Evolutionary conservation across 2,888 invertebrate species (phyloP), one percentile per base, ranked within the genome.

Genomic region (Elgonia sp.): DNA sequence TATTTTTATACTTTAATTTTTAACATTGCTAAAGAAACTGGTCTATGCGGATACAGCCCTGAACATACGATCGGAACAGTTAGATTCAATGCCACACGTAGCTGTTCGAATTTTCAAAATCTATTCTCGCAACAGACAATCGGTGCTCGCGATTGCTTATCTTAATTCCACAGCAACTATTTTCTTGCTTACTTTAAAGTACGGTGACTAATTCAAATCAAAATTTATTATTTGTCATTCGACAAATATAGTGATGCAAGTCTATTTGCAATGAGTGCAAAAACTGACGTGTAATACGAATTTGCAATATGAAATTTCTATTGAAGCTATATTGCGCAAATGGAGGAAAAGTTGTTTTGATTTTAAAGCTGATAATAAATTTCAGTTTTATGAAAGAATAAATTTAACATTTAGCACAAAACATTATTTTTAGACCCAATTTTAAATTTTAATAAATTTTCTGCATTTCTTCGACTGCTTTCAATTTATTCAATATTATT

Each of bases 151-250:
- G 40, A 14, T 46, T 46, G 16, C 72, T 72, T 55, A 72, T 69
- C 69, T 69, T 29, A 16, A 69, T 50, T 16, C 37, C n/a, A 10
- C 14, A 50, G 50, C 69, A 21, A 50, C 42, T 46, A 20, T 12
- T 18, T 60, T 60, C 73, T 18, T 21, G 40, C 3, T 53, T 0
- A 40, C 16, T 60, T 60, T 9, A 62, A 62, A 46, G 14, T 39
- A 39, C 76, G 14, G 76, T 65, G 76, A 76, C 50, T 76, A 76
- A 76, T 76, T 65, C 53, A 29, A 63, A 21, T 62, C 46, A 16
- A 60, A 50, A 75, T n/a, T n/a, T n/a, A 75, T 29, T 62, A 75
- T 62, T 75, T 75, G 62, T 75, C 62, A 62, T 63, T 20, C 18
- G n/a, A 53, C n/a, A 63, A 76, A 76, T 29, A 29, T 29, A 60